Conservation (phyloP, 2,113 vertebrate species). For the Tragelaphus imberbis region DNA sequence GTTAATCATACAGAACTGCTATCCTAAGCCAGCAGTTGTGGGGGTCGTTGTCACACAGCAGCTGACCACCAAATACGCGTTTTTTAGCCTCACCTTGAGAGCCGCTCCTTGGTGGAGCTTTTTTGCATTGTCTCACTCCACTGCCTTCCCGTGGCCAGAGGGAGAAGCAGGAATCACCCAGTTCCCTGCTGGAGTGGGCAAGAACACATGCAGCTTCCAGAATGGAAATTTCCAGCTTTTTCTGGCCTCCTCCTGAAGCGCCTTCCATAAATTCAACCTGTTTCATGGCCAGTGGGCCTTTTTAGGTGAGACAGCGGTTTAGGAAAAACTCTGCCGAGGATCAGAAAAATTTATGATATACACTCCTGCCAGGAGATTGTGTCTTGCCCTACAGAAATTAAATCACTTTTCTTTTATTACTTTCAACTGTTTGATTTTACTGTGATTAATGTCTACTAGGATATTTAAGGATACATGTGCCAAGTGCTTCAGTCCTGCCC, state of each 20-base stretch:
- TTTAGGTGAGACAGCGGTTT: neutral
- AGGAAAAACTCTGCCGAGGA: neutral
- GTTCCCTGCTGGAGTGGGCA: neutral
- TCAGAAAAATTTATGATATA: neutral
- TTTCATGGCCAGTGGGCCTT: neutral
- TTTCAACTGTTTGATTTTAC: neutral
- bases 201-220: neutral
- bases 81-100: neutral
- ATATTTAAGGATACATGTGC: neutral
- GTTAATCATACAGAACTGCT: no score
- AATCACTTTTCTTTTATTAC: neutral
- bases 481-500: neutral
- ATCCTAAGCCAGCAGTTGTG: neutral
- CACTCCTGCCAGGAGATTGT: fast-evolving
- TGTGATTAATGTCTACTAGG: neutral
- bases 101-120: neutral
- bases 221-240: neutral
- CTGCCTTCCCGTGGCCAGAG: no score
- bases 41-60: neutral
- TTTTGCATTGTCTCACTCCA: neutral
- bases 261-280: neutral
- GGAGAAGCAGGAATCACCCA: neutral
- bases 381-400: neutral
- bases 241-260: neutral
- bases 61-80: neutral